Evolutionary conservation across 2,888 invertebrate species (phyloP).

Genomic region (Amphiduros pacificus): DNA sequence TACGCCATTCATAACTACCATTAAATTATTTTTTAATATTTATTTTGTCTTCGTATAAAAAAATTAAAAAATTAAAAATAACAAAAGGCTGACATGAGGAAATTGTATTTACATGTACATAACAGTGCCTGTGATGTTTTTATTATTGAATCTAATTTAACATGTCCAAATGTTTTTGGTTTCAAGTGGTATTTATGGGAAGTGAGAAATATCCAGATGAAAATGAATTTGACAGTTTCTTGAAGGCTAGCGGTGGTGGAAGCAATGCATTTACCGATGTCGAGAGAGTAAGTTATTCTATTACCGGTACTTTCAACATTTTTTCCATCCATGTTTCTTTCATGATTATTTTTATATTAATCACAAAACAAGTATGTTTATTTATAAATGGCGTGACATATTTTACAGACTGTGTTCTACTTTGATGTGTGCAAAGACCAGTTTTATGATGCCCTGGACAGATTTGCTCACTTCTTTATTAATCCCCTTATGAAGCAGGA

Average conservation of each 20-base stretch:
- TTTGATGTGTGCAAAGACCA: conserved; percentile 84
- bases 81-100: no score
- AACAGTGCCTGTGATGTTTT: no score
- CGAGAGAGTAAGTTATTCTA: conserved; percentile 65
- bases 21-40: neutral
- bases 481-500: conserved; percentile 81
- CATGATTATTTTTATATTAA: neutral
- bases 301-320: no score
- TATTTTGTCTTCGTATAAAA: no score
- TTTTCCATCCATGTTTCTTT: no score
- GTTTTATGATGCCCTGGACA: conserved; percentile 76
- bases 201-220: conserved; percentile 85
- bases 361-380: neutral
- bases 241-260: conserved; percentile 75
- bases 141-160: no score
- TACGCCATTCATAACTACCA: neutral
- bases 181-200: conserved; percentile 86
- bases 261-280: conserved; percentile 86
- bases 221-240: conserved; percentile 80
- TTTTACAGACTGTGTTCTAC: conserved; percentile 75
- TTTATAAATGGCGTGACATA: no score
- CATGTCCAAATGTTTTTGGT: no score
- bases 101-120: no score
- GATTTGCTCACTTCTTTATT: conserved; percentile 87
- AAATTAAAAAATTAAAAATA: no score